Conservation (phyloP, 2,888 invertebrate genomes). For the Cyrtodaria siliqua region DNA sequence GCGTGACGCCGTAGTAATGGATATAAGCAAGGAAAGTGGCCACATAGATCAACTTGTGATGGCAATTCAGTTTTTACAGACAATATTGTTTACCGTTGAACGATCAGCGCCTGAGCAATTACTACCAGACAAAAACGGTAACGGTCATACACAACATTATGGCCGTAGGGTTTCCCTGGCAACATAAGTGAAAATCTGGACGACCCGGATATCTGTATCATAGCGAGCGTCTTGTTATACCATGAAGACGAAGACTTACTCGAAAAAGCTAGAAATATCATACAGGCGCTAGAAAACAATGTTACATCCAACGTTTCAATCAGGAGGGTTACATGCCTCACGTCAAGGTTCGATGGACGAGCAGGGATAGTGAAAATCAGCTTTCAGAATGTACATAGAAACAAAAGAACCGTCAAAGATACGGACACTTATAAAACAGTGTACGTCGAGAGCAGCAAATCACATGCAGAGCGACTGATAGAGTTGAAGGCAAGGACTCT, state of each 20-base stretch:
- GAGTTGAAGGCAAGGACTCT: constrained; percentile 25
- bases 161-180: too few species aligned
- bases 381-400: too few species aligned
- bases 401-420: constrained; percentile 37
- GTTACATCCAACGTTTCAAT: background rate
- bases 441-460: constrained; percentile 42
- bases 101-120: too few species aligned
- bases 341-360: too few species aligned
- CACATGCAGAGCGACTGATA: constrained; percentile 18
- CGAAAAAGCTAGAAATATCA: constrained; percentile 9
- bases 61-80: background rate
- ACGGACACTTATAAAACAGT: constrained; percentile 19
- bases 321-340: too few species aligned
- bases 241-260: constrained; percentile 3
- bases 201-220: constrained; percentile 2
- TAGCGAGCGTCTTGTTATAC: constrained; percentile 3
- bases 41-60: background rate
- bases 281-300: constrained; percentile 10
- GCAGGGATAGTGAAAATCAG: too few species aligned
- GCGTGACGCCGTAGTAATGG: background rate
- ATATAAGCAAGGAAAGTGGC: background rate
- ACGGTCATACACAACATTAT: too few species aligned
- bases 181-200: too few species aligned
- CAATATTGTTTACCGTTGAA: background rate
- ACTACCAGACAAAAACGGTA: too few species aligned